Evolutionary conservation across 2,888 invertebrate genomes (phyloP), one percentile per base, ranked within the genome.

Genomic region (Perizoma flavofasciatum): DNA sequence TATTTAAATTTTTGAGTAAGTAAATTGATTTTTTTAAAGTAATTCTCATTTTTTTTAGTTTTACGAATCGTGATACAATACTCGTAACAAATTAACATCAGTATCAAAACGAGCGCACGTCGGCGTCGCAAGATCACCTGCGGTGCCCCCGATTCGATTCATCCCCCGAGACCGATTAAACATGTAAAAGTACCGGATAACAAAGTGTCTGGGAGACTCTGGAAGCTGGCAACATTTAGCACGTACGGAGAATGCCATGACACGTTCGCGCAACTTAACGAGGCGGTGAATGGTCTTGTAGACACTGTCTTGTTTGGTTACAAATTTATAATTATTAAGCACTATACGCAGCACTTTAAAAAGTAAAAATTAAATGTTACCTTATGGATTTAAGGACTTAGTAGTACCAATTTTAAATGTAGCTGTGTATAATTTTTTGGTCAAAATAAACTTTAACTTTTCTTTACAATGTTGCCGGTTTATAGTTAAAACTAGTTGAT

Each of bases 141-240:
- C 60, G 61, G 54, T 63, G 56, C 55, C 55, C 55, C 56, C 54
- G 68, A 75, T 78, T 71, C 61, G 67, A 74, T 73, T 68, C 59
- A 52, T 81, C 89, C 80, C 85, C 6, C 32, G 77, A 83, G 92
- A 76, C 71, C 89, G 85, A 92, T 92, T 92, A 92, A 90, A 86
- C 89, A 89, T 89, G 89, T 89, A 90, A 85, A 86, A 88, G 89
- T 90, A 88, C 77, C 83, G 88, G 86, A 83, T 85, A 89, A 89
- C 89, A 90, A 89, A 89, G 85, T 88, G 82, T 77, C 82, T 78
- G 82, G 83, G 85, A 83, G 62, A 64, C 46, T 44, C 33, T 7
- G 33, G 43, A n/a, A 57, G 51, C 72, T 78, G 69, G 76, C 79
- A 79, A 83, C 87, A 86, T 88, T 90, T 91, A 90, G 89, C 92